These are phyloP conservation scores for Diarsia rubi DNA, from an alignment of 2,888 invertebrate genomes.

Conservation along the genomic window DNA sequence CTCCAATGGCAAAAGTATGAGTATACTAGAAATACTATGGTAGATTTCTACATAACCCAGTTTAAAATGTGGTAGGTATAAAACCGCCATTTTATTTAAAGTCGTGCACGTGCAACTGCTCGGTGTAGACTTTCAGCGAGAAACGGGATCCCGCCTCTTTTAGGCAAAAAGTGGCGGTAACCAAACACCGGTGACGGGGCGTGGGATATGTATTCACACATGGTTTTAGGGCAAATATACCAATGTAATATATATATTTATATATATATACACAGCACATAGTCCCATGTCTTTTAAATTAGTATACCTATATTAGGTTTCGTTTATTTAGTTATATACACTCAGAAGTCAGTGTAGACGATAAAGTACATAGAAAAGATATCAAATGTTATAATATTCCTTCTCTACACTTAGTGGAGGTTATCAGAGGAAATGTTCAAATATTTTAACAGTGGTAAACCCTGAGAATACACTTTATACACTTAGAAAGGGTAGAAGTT, in stretches of 20 bases:
- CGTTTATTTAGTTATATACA: too few relatives aligned
- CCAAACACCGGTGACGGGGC: constrained; percentile 77
- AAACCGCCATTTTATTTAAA: constrained; percentile 62
- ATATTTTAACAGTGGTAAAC: too few relatives aligned
- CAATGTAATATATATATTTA: too few relatives aligned
- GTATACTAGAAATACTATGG: too few relatives aligned
- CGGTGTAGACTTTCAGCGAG: constrained; percentile 88
- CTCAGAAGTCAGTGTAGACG: too few relatives aligned
- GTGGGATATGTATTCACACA: constrained; percentile 68
- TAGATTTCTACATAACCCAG: neutral
- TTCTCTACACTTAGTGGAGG: too few relatives aligned
- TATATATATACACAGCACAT: neutral
- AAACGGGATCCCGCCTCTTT: constrained; percentile 86
- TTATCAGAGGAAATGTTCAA: too few relatives aligned
- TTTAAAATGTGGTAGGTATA: constrained; percentile 40
- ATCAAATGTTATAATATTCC: too few relatives aligned
- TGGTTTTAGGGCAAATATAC: constrained; percentile 37
- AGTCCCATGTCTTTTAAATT: neutral
- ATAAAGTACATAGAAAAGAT: too few relatives aligned
- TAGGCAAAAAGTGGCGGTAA: constrained; percentile 80
- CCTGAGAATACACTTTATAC: too few relatives aligned
- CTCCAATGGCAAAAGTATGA: too few relatives aligned
- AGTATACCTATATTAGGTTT: neutral
- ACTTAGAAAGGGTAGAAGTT: too few relatives aligned
- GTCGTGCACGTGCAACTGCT: constrained; percentile 83